phyloP scores from a whole-genome alignment of 2,113 vertebrate species.

The Aspiorhynchus laticeps region DNA sequence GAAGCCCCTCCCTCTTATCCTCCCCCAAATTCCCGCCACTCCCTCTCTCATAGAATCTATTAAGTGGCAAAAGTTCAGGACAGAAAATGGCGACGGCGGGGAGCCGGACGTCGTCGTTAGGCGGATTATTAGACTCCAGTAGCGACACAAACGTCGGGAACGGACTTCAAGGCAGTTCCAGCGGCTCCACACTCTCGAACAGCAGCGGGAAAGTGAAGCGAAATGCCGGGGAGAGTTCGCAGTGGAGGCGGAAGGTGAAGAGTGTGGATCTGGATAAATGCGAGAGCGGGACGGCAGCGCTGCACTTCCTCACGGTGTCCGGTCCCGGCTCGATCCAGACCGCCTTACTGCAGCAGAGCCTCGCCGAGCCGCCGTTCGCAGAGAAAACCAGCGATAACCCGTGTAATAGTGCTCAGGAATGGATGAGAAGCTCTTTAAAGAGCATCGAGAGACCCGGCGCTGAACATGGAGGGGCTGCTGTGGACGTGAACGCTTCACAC shows the following conservation, averaged over 20 bases:
- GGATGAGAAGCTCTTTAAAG: conserved; percentile 57
- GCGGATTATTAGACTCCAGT: conserved; percentile 64
- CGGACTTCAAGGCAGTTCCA: conserved; percentile 54
- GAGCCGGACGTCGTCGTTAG: conserved; percentile 78
- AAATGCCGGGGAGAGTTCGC: conserved; percentile 68
- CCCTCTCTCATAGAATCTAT: conserved; percentile 65
- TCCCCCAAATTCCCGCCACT: conserved; percentile 63
- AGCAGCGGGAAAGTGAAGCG: conserved; percentile 59
- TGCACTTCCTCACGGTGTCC: conserved; percentile 61
- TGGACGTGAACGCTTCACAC: conserved; percentile 54
- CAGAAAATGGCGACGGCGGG: conserved; percentile 88
- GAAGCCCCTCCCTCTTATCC: conserved; percentile 35
- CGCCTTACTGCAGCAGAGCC: conserved; percentile 53
- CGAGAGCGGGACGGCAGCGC: conserved; percentile 56
- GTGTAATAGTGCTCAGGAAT: conserved; percentile 63
- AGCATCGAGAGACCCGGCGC: conserved; percentile 51
- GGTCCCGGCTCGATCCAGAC: conserved; percentile 61
- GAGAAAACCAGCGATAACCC: conserved; percentile 47
- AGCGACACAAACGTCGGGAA: conserved; percentile 52
- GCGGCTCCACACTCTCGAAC: conserved; percentile 35
- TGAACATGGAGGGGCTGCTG: conserved; percentile 39
- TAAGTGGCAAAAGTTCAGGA: conserved; percentile 78
- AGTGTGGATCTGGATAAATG: conserved; percentile 83
- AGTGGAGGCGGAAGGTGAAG: conserved; percentile 85
- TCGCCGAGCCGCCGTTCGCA: conserved; percentile 33